phyloP scores from a whole-genome alignment of 2,113 vertebrate genomes.

The Pituophis catenifer region DNA sequence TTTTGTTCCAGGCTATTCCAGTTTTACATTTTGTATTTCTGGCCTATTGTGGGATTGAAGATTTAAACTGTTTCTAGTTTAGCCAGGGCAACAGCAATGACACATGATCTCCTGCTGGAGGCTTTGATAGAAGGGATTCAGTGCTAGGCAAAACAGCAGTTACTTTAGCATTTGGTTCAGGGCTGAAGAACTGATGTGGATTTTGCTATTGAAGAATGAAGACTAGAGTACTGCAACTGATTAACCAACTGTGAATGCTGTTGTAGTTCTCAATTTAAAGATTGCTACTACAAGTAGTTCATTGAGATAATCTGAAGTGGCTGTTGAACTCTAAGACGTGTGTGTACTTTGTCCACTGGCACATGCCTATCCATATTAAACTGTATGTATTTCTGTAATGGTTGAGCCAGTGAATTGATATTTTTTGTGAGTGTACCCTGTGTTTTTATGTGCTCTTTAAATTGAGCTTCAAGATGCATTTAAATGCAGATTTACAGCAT shows the following conservation, averaged over 20 bases:
- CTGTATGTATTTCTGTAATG: background rate
- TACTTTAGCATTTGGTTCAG: background rate
- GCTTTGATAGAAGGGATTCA: background rate
- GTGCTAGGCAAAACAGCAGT: background rate
- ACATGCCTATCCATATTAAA: background rate
- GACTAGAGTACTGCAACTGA: background rate
- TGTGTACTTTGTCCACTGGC: background rate
- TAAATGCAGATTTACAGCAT: background rate
- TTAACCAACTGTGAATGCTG: background rate
- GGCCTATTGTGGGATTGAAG: background rate
- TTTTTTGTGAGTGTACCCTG: background rate
- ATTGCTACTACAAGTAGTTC: background rate
- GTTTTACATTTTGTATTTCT: background rate
- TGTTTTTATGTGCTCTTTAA: background rate
- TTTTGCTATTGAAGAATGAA: background rate
- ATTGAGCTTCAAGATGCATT: background rate
- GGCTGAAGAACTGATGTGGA: background rate
- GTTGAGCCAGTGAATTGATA: background rate
- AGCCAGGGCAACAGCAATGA: background rate
- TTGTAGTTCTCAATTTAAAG: background rate
- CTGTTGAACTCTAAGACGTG: background rate
- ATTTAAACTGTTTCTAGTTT: background rate
- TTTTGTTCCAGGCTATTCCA: background rate
- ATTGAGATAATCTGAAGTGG: background rate
- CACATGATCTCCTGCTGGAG: background rate